Conservation (phyloP, 1,140 invertebrate species). For the Trichonephila clavata region DNA sequence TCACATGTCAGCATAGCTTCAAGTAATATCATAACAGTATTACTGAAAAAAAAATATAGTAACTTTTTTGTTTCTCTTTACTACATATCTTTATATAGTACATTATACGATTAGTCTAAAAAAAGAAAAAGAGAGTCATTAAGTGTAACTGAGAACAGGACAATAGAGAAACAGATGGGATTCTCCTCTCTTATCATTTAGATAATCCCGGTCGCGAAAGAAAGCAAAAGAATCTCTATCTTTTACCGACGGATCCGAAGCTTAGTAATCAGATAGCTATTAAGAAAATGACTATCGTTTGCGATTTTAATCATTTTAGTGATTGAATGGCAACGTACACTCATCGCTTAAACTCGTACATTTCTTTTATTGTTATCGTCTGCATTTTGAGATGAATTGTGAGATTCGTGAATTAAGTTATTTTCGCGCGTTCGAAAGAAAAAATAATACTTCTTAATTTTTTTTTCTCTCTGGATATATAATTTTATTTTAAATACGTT, state of each 20-base stretch:
- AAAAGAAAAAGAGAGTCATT: not conserved
- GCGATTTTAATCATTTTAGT: not conserved
- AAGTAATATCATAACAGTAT: no score
- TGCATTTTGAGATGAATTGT: not conserved
- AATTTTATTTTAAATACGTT: no score
- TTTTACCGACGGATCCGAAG: not conserved
- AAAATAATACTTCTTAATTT: no score
- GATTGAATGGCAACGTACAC: not conserved
- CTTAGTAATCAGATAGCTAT: not conserved
- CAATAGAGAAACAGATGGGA: conserved; percentile 4
- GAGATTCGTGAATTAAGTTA: no score
- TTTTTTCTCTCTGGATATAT: no score
- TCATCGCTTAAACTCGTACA: not conserved
- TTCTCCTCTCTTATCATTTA: not conserved
- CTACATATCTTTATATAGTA: no score
- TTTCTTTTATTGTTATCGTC: not conserved
- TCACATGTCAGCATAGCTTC: no score
- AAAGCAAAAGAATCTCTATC: not conserved
- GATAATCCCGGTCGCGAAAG: not conserved
- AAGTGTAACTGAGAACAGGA: not conserved
- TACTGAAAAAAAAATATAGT: no score
- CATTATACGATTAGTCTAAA: not conserved
- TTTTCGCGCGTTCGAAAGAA: no score
- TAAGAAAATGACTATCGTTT: not conserved
- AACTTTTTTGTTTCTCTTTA: no score